Evolutionary conservation across 2,797 vertebrate species (phyloP), one percentile per base, ranked within the genome.

Genomic region (Lophotriccus pileatus): DNA sequence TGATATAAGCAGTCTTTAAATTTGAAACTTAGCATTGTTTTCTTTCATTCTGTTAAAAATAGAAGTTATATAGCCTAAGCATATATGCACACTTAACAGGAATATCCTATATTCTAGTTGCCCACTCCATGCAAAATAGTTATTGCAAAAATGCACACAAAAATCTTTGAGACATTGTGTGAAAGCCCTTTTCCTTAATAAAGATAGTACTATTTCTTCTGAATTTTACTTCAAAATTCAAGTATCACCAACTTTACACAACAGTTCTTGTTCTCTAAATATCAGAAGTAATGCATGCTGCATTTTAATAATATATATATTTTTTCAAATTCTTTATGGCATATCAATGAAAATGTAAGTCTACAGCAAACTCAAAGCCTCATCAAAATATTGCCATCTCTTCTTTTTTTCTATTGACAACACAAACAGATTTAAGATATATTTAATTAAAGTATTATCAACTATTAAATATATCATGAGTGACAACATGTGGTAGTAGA

Each of bases 361-460:
- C 17, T 46, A 44, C 7, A 69, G 36, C 58, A 44, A 95, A 92
- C 64, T 89, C 22, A 64, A 74, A 82, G 21, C 20, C 36, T 88
- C 58, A 56, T 79, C 17, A 53, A 70, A 89, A 43, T 87, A 73
- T 49, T 46, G 7, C 9, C 56, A 63, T 56, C 16, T 82, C n/a
- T 5, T 78, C 64, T 79, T 47, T 27, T 34, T 9, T 80, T 86
- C 28, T 70, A 76, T 70, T 91, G 67, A 87, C 59, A 95, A 50
- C 19, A 92, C 30, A 90, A 85, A 96, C 25, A 84, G 23, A 23
- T 90, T 94, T 94, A 87, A 88, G 60, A 52, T 88, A 70, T 59
- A 74, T 90, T 96, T 96, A 94, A 97, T 95, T 91, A 90, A 97
- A 93, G 25, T 75, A 55, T 70, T 93, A 91, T 75, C 87, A 74